Percentiles rank a stretch among this genome's conserved stretches.
phyloP scores from a whole-genome alignment of 2,888 invertebrate species.

The Liopterus haemorrhoidalis region DNA sequence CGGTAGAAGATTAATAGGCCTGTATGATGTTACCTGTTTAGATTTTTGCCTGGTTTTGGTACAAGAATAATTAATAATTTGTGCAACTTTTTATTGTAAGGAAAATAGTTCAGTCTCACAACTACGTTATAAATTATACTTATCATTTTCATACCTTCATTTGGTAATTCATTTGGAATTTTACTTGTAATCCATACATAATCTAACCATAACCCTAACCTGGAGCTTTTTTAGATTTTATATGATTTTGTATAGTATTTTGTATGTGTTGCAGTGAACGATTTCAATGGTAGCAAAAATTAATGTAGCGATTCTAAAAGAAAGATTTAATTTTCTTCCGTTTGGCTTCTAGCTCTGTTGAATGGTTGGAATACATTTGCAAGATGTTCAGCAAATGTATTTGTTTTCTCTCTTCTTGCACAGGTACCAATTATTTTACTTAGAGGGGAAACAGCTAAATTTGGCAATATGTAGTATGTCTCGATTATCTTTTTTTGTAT shows the following conservation, averaged over 20 bases:
- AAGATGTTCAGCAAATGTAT: conserved; percentile 12
- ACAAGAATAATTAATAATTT: conserved; percentile 32
- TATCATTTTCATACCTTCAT: too few relatives aligned
- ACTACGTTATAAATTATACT: conserved; percentile 18
- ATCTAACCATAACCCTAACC: conserved; percentile 30
- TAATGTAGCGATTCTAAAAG: too few relatives aligned
- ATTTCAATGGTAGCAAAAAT: too few relatives aligned
- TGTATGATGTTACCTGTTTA: conserved; percentile 23
- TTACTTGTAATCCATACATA: conserved; percentile 28
- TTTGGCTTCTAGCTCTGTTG: too few relatives aligned
- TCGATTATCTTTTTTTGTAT: too few relatives aligned
- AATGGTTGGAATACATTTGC: conserved; percentile 11
- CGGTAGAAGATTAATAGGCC: conserved; percentile 29
- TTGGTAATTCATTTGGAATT: conserved; percentile 27
- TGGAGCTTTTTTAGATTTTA: conserved; percentile 26
- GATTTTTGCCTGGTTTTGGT: conserved; percentile 27
- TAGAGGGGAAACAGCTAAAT: neutral
- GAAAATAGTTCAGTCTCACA: conserved; percentile 24
- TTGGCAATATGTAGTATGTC: too few relatives aligned
- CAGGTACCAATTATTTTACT: conserved; percentile 6
- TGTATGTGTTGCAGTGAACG: too few relatives aligned
- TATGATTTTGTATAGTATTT: too few relatives aligned
- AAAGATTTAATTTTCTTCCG: too few relatives aligned
- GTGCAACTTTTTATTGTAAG: conserved; percentile 26
- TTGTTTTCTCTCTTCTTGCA: conserved; percentile 3